phyloP scores from a whole-genome alignment of 2,113 vertebrate species.

The Platycercus adscitus region DNA sequence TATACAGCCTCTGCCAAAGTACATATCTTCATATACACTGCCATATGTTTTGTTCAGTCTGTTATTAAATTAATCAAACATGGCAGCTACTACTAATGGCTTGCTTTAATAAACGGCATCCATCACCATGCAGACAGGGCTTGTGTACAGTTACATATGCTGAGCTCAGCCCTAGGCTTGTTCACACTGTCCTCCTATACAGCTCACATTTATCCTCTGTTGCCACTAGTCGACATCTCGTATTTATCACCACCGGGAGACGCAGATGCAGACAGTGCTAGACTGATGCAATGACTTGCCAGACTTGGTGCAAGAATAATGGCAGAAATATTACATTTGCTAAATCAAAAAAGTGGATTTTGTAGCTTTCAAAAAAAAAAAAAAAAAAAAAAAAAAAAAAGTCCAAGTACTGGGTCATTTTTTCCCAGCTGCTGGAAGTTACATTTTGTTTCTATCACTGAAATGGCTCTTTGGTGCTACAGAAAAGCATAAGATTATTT shows the following conservation, averaged over 20 bases:
- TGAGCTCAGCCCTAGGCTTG: neutral
- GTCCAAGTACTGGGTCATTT: neutral
- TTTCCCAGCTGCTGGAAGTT: neutral
- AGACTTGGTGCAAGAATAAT: neutral
- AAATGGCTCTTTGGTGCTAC: neutral
- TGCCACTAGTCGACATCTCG: neutral
- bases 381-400: too few species aligned
- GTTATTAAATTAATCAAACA: neutral
- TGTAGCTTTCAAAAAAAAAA: neutral
- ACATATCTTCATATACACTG: neutral
- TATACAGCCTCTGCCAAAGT: neutral
- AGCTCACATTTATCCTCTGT: neutral
- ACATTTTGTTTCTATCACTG: neutral
- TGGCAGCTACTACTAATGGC: neutral
- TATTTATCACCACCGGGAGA: accelerated
- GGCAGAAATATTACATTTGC: neutral
- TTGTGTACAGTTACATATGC: neutral
- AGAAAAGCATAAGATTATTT: constrained; percentile 45
- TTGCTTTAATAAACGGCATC: neutral
- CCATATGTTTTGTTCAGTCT: neutral
- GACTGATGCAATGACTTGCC: neutral
- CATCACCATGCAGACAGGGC: neutral
- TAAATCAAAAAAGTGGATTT: neutral
- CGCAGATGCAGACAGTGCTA: neutral
- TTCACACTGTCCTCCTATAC: neutral